Percentiles rank a stretch among this genome's conserved stretches.
Evolutionary conservation across 2,797 vertebrate species (phyloP).

Genomic region (Darevskia nairensis): DNA sequence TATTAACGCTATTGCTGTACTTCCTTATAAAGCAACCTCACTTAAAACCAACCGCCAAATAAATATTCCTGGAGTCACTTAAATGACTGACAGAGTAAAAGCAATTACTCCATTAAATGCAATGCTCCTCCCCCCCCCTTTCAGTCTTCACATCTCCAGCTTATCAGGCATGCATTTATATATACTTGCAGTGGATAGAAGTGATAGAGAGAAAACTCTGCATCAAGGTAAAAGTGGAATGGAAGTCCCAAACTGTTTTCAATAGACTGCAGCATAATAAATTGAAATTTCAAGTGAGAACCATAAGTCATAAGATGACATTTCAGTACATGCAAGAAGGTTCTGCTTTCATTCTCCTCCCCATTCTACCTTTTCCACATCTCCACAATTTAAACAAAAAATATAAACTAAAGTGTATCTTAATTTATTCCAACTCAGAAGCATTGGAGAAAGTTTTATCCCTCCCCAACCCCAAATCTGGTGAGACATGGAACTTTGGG

Average conservation of each 20-base stretch:
- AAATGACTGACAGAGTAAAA: constrained; percentile 55
- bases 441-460: not conserved
- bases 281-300: not conserved
- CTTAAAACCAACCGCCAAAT: not conserved
- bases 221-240: not conserved
- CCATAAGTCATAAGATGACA: not conserved
- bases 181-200: constrained; percentile 12
- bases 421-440: too few species aligned
- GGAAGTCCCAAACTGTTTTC: not conserved
- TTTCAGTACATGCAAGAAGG: not conserved
- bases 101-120: constrained; percentile 54
- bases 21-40: constrained; percentile 28
- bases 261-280: not conserved
- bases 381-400: not conserved
- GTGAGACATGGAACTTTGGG: too few species aligned
- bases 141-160: constrained; percentile 35
- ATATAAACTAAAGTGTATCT: not conserved
- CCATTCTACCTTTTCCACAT: not conserved
- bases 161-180: constrained; percentile 38
- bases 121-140: constrained; percentile 46
- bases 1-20: constrained; percentile 3
- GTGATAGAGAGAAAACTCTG: not conserved
- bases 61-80: constrained; percentile 57
- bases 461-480: too few species aligned
- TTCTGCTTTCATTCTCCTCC: not conserved